Evolutionary conservation across 2,797 vertebrate genomes (phyloP).

Genomic region (Halcyon smyrnensis): DNA sequence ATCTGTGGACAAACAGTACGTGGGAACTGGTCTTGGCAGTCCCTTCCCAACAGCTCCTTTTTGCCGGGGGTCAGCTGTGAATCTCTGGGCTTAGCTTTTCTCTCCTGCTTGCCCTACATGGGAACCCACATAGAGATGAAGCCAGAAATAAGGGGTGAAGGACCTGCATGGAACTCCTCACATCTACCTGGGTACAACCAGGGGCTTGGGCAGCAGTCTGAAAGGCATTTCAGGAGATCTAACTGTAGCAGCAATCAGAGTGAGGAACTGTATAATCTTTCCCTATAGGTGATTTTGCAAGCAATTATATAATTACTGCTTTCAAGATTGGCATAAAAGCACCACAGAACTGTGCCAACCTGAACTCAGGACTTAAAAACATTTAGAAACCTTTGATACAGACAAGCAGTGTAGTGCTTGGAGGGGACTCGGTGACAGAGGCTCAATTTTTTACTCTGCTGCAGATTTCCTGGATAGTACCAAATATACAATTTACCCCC

Average conservation of each 20-base stretch:
- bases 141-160: not conserved
- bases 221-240: not conserved
- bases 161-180: not conserved
- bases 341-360: not conserved
- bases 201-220: not conserved
- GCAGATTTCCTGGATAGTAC: not conserved
- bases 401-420: not conserved
- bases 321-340: slow-evolving; percentile 3
- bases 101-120: not conserved
- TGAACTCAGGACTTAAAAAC: not conserved
- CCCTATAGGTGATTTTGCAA: slow-evolving; percentile 17
- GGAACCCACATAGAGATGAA: fast-evolving
- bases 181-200: fast-evolving
- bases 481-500: not conserved
- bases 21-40: fast-evolving
- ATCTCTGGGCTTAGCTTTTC: not conserved
- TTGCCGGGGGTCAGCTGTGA: fast-evolving
- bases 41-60: not conserved
- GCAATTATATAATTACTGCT: slow-evolving; percentile 37
- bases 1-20: fast-evolving
- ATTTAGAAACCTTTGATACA: not conserved
- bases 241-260: not conserved
- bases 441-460: not conserved
- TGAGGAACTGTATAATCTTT: not conserved
- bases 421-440: not conserved